Conservation (phyloP, 2,797 vertebrate species). For the Erithacus rubecula region DNA sequence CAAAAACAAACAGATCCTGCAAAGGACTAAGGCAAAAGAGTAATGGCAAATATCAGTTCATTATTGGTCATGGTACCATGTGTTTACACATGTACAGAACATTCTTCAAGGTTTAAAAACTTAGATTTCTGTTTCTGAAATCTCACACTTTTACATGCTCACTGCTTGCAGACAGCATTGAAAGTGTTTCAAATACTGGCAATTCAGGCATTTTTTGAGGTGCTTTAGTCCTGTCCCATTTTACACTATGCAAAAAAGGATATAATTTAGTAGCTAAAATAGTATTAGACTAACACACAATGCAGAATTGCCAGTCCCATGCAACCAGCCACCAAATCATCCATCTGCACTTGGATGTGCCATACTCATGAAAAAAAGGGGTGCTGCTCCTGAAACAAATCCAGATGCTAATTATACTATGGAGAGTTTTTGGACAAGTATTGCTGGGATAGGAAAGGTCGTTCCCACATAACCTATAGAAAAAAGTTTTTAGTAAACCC, state of each 20-base stretch:
- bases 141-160: not conserved
- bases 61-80: not conserved
- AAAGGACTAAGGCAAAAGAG: not conserved
- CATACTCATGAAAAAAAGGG: rapidly evolving
- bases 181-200: not conserved
- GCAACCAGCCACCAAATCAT: not conserved
- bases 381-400: not conserved
- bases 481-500: not conserved
- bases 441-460: not conserved
- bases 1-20: not conserved
- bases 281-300: not conserved
- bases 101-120: not conserved
- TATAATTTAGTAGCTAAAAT: not conserved
- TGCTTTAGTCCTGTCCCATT: not conserved
- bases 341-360: not conserved
- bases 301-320: not conserved
- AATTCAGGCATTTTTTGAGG: not conserved
- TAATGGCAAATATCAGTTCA: not conserved
- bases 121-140: not conserved
- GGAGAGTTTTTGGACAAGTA: not conserved
- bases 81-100: not conserved
- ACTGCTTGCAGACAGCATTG: not conserved
- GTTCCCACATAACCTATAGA: not conserved
- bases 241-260: not conserved
- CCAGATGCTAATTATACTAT: not conserved